Conservation (phyloP, 2,797 vertebrate genomes). For the Malurus splendens region DNA sequence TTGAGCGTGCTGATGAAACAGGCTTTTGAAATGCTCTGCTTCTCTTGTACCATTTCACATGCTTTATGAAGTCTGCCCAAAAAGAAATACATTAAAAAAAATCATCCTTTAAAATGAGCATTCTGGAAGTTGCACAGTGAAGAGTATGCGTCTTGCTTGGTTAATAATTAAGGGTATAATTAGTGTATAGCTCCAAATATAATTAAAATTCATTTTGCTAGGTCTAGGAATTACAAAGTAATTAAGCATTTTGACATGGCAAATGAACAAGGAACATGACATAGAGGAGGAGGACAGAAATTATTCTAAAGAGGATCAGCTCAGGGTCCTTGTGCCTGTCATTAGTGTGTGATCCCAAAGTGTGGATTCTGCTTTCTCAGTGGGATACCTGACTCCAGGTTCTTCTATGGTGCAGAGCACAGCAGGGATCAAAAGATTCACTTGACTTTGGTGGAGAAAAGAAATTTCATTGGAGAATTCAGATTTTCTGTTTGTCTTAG, state of each 20-base stretch:
- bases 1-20: neutral
- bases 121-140: neutral
- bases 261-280: neutral
- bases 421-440: neutral
- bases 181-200: slow-evolving; percentile 45
- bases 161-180: slow-evolving; percentile 64
- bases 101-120: neutral
- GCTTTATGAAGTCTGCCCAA: neutral
- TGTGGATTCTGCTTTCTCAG: neutral
- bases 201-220: slow-evolving; percentile 65
- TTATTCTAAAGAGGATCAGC: neutral
- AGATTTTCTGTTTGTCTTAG: neutral
- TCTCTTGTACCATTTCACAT: neutral
- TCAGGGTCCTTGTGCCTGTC: neutral
- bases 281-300: neutral
- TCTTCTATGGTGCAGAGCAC: neutral
- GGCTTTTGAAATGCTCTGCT: neutral
- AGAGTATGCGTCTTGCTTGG: neutral
- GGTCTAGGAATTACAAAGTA: slow-evolving; percentile 41
- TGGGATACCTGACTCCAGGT: neutral
- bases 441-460: neutral
- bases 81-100: neutral
- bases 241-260: slow-evolving; percentile 45
- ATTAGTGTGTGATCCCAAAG: neutral
- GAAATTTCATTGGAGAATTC: neutral